These are phyloP conservation scores for Microctonus brassicae DNA, from an alignment of 2,888 invertebrate genomes.

Conservation along the genomic window DNA sequence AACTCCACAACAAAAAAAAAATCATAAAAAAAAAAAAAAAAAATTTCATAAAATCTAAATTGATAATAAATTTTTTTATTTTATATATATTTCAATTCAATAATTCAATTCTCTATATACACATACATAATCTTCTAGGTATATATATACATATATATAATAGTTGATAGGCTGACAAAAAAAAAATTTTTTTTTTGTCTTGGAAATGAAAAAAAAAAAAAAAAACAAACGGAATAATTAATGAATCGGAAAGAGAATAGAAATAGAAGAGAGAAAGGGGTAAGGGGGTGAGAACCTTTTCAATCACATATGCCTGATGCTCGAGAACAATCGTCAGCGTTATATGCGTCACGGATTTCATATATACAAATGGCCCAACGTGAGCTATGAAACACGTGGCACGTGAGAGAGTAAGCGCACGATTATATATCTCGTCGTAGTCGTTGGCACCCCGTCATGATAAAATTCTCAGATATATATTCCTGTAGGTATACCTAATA, in stretches of 20 bases:
- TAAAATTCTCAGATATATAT: not conserved
- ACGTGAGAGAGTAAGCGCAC: conserved; percentile 20
- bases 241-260: conserved; percentile 17
- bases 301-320: conserved; percentile 17
- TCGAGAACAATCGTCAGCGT: conserved; percentile 31
- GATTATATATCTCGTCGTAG: conserved; percentile 5
- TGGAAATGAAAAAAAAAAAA: not conserved
- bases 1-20: too few relatives aligned
- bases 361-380: conserved; percentile 31
- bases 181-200: not conserved
- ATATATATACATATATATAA: not conserved
- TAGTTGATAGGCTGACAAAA: too few relatives aligned
- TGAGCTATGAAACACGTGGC: conserved; percentile 36
- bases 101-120: too few relatives aligned
- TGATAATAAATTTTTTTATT: too few relatives aligned
- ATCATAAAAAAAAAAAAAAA: too few relatives aligned
- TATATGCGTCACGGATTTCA: conserved; percentile 36
- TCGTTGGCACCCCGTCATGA: conserved; percentile 23
- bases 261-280: not conserved
- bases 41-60: too few relatives aligned
- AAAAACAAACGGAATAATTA: conserved; percentile 20
- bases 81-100: too few relatives aligned
- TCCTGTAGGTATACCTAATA: not conserved
- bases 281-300: conserved; percentile 22
- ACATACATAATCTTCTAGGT: too few relatives aligned